Percentiles rank a stretch among this genome's conserved stretches.
Conservation (phyloP, 2,888 invertebrate genomes). For the Stenodema calcarata region DNA sequence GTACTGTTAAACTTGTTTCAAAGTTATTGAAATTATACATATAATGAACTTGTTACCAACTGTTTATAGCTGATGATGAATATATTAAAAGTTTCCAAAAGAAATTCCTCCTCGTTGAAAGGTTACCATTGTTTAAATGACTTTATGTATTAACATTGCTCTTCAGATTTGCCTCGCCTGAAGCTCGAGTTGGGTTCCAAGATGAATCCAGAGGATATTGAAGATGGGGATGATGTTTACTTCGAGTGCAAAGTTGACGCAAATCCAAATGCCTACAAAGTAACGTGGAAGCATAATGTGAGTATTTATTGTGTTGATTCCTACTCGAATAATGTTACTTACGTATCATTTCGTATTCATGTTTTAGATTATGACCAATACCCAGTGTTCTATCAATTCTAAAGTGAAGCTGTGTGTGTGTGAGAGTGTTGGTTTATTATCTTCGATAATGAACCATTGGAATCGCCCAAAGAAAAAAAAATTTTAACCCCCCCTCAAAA, state of each 20-base stretch:
- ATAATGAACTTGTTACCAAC: too few relatives aligned
- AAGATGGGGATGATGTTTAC: conserved; percentile 81
- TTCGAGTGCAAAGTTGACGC: conserved; percentile 81
- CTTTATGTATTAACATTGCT: background rate
- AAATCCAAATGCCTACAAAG: conserved; percentile 80
- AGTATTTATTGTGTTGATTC: conserved; percentile 62
- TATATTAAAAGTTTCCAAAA: too few relatives aligned
- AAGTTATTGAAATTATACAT: too few relatives aligned
- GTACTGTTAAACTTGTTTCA: too few relatives aligned
- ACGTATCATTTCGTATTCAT: background rate
- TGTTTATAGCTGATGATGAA: too few relatives aligned
- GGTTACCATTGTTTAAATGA: conserved; percentile 52
- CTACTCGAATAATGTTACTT: background rate
- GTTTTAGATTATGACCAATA: background rate
- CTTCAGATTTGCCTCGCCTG: conserved; percentile 73
- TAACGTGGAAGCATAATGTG: conserved; percentile 82
- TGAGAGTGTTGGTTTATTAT: too few relatives aligned
- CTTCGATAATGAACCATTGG: too few relatives aligned
- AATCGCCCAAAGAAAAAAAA: too few relatives aligned
- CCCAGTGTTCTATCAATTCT: too few relatives aligned
- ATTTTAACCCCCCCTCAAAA: too few relatives aligned
- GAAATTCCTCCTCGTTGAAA: background rate
- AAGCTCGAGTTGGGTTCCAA: conserved; percentile 75
- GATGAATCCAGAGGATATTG: conserved; percentile 80
- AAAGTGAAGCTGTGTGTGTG: too few relatives aligned